phyloP scores from a whole-genome alignment of 2,797 vertebrate genomes.

The Acomys russatus region DNA sequence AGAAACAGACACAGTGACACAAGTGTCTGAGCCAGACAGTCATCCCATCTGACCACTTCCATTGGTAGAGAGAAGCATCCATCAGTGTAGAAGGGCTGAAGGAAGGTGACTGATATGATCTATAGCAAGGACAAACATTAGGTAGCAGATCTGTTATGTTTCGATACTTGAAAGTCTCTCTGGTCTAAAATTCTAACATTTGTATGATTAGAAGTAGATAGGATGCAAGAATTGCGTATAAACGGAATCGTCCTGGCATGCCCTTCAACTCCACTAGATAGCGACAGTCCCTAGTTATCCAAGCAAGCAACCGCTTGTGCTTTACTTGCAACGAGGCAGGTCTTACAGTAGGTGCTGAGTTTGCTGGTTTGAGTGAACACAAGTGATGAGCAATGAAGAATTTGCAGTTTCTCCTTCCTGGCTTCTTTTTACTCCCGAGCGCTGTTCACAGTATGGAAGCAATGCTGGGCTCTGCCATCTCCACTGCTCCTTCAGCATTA shows the following conservation, averaged over 20 bases:
- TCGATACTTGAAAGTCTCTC: background rate
- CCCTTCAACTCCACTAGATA: background rate
- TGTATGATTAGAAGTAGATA: background rate
- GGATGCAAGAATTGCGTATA: conserved; percentile 12
- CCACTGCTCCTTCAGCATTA: background rate
- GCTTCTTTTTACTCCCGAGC: conserved; percentile 29
- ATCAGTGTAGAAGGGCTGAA: background rate
- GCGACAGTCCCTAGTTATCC: too few species aligned
- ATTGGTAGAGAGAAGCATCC: background rate
- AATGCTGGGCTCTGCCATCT: background rate
- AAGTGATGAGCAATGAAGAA: background rate
- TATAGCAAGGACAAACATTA: background rate
- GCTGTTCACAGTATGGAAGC: background rate
- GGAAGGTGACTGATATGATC: background rate
- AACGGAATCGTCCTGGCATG: background rate
- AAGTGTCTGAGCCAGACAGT: background rate
- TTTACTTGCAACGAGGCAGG: background rate
- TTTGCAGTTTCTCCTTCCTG: conserved; percentile 12
- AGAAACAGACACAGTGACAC: background rate
- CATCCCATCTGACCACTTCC: background rate
- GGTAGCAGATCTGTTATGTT: background rate
- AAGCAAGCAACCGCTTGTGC: background rate
- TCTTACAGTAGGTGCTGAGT: background rate
- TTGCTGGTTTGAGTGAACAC: background rate
- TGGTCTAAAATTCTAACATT: conserved; percentile 34